Evolutionary conservation across 2,797 vertebrate genomes (phyloP).

Genomic region (Notamacropus eugenii): DNA sequence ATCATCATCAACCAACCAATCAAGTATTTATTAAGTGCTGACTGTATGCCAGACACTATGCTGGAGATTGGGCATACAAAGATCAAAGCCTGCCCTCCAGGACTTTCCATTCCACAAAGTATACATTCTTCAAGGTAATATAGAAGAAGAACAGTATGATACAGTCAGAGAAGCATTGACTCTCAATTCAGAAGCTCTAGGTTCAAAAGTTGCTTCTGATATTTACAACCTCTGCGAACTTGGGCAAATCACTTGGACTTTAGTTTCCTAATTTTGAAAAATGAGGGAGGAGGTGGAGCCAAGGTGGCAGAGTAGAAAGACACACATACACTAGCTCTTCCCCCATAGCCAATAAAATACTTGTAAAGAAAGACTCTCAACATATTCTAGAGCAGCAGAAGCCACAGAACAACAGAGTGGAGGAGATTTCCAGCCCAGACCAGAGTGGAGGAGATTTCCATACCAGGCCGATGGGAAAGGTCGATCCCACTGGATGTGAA

Average conservation of each 20-base stretch:
- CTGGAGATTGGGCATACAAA: constrained; percentile 1
- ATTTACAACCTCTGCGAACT: neutral
- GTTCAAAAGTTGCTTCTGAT: neutral
- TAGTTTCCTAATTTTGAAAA: neutral
- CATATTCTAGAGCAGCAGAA: too few relatives aligned
- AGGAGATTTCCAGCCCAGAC: too few relatives aligned
- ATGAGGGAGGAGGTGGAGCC: neutral
- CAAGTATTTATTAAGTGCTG: neutral
- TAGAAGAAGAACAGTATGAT: neutral
- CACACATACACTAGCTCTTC: too few relatives aligned
- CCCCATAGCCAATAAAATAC: too few relatives aligned
- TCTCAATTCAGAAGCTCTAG: neutral
- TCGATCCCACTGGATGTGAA: too few relatives aligned
- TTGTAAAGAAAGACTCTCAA: too few relatives aligned
- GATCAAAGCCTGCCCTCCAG: constrained; percentile 5
- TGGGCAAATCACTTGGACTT: neutral
- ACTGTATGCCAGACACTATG: neutral
- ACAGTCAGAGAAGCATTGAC: neutral
- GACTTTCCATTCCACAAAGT: constrained; percentile 13
- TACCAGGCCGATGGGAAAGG: too few relatives aligned
- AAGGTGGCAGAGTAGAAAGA: too few relatives aligned
- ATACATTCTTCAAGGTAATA: neutral
- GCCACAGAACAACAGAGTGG: too few relatives aligned
- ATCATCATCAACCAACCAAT: neutral
- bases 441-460: too few relatives aligned